These are phyloP conservation scores for Calidris pygmaea DNA, from an alignment of 2,113 vertebrate genomes.

Conservation along the genomic window DNA sequence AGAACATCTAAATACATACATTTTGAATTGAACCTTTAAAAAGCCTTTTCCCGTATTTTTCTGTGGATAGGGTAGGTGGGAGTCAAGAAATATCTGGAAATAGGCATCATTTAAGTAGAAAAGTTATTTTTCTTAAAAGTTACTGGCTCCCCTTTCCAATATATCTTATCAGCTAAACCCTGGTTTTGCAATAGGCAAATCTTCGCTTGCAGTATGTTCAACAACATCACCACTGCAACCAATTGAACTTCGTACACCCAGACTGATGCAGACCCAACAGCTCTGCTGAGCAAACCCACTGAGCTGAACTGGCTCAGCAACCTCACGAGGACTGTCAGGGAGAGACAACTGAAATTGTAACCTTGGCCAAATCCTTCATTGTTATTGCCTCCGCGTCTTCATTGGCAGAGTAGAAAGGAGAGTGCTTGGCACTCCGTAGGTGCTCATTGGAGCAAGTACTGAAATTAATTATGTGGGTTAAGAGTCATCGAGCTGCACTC, in stretches of 20 bases:
- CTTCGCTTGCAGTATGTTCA: not conserved
- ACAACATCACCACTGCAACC: not conserved
- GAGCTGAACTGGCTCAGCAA: rapidly evolving
- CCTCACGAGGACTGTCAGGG: not conserved
- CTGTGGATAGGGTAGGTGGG: not conserved
- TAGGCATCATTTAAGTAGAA: not conserved
- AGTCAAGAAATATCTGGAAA: not conserved
- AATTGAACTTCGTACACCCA: not conserved
- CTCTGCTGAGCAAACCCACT: not conserved
- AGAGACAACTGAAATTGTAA: not conserved
- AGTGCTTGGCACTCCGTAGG: not conserved
- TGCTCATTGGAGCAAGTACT: not conserved
- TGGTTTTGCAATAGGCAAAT: not conserved
- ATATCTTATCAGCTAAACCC: not conserved
- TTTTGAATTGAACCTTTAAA: not conserved
- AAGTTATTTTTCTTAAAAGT: not conserved
- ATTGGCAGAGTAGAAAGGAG: not conserved
- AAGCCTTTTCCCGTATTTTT: not conserved
- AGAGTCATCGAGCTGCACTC: not conserved
- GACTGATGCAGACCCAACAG: not conserved
- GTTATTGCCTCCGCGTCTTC: not conserved
- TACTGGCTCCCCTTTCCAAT: not conserved
- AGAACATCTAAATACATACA: not conserved
- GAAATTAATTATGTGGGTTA: not conserved
- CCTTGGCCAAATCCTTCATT: not conserved